Evolutionary conservation across 2,888 invertebrate genomes (phyloP), one percentile per base, ranked within the genome.

Genomic region (Eilema griseolum): DNA sequence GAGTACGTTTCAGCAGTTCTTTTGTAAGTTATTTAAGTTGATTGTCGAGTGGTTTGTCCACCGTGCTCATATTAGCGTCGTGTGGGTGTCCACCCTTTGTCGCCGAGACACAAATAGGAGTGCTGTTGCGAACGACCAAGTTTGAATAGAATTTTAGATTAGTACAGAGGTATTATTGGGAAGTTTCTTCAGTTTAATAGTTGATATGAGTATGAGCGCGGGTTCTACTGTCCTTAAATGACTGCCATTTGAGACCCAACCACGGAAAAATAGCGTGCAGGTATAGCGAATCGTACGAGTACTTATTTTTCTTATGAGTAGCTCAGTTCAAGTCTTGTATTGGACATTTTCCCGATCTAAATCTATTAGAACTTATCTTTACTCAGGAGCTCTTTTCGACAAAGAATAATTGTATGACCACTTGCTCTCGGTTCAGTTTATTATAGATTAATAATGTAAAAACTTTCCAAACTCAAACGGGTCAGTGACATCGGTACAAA

Each of bases 11-110:
- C 75, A 74, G 66, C 72, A 41, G 74, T 75, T 74, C 77, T 82
- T 82, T 79, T 77, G 72, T 81, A 61, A 69, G 69, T 68, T 74
- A 77, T 73, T 77, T 65, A 65, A 68, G 80, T 82, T 80, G 80
- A 82, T 80, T 81, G 81, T 70, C 64, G 65, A 74, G 78, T 64
- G 65, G 68, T 76, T 78, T 77, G 75, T 77, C 69, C 72, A 61
- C 68, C 62, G 66, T 70, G 61, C 67, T 67, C 66, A 80, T 67
- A 78, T 80, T 74, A 82, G 66, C 41, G 56, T 33, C 57, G 69
- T 62, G 83, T 81, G 77, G 83, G 76, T 68, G 83, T 73, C 72
- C 65, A 59, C 67, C 79, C 74, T 68, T 81, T 74, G 64, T 61
- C 63, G 70, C 28, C 37, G 60, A 11, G 63, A 24, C 23, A 59